These are phyloP conservation scores for Acipenser transmontanus DNA, from an alignment of 2,797 vertebrate genomes.

Conservation along the genomic window DNA sequence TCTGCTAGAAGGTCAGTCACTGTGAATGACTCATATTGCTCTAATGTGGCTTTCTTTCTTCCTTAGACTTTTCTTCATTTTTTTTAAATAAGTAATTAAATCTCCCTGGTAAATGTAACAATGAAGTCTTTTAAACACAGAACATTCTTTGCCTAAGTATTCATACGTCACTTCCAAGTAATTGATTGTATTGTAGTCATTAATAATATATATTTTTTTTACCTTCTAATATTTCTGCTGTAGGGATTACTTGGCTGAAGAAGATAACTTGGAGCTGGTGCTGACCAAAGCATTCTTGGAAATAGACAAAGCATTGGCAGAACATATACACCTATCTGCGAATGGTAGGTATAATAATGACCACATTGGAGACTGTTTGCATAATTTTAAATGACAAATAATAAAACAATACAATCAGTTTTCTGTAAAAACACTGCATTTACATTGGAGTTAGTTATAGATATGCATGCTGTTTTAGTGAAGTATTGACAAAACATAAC, in stretches of 20 bases:
- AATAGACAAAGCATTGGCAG: slow-evolving; percentile 80
- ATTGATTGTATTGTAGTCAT: neutral
- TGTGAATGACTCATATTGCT: no score
- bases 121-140: no score
- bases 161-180: no score
- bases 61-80: neutral
- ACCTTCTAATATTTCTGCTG: no score
- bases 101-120: no score
- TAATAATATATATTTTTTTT: neutral
- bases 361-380: neutral
- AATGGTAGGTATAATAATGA: slow-evolving; percentile 72
- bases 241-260: slow-evolving; percentile 75
- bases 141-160: neutral
- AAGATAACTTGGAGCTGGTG: slow-evolving; percentile 80
- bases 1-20: no score
- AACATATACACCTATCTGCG: slow-evolving; percentile 65
- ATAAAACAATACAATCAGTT: no score
- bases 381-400: no score
- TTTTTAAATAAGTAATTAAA: neutral
- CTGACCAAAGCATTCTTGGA: slow-evolving; percentile 85
- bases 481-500: no score
- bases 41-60: neutral
- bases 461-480: no score
- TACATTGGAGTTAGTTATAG: no score
- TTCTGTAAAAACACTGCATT: no score